Conservation (phyloP, 1,140 invertebrate species). For the Aphaenogaster ashmeadi region DNA sequence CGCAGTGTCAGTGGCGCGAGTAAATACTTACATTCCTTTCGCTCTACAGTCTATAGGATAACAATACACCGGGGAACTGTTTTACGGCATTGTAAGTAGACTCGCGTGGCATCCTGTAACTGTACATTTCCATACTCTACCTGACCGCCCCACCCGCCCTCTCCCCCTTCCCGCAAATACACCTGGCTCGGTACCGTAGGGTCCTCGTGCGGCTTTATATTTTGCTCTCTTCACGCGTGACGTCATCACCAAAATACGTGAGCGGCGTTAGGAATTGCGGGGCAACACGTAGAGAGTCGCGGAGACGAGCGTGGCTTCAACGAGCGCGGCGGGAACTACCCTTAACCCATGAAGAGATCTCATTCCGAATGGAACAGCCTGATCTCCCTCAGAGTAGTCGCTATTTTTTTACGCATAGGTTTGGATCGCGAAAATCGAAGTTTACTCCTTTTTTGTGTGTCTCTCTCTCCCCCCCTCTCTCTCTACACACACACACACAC, state of each 20-base stretch:
- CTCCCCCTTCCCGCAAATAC: constrained; percentile 53
- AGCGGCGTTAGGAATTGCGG: constrained; percentile 79
- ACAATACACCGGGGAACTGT: constrained; percentile 63
- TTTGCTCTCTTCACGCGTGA: constrained; percentile 86
- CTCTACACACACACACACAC: no score
- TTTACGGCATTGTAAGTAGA: constrained; percentile 72
- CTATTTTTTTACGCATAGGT: constrained; percentile 55
- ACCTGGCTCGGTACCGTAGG: constrained; percentile 68
- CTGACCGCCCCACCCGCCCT: constrained; percentile 47
- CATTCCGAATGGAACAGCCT: constrained; percentile 47
- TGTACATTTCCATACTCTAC: constrained; percentile 78
- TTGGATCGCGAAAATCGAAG: background rate
- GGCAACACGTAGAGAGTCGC: constrained; percentile 71
- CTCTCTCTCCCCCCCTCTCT: background rate
- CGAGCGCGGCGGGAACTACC: constrained; percentile 66
- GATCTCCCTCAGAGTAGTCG: background rate
- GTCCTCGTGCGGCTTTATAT: constrained; percentile 84
- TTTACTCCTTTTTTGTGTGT: background rate
- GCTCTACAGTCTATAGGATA: constrained; percentile 9
- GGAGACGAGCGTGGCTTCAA: constrained; percentile 63
- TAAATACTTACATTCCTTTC: constrained; percentile 60
- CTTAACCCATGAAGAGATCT: constrained; percentile 67
- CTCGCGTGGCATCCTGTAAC: constrained; percentile 50
- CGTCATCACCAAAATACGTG: constrained; percentile 87
- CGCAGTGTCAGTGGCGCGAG: constrained; percentile 15